Conservation (phyloP, 1,140 invertebrate genomes). For the Diorhabda sublineata region DNA sequence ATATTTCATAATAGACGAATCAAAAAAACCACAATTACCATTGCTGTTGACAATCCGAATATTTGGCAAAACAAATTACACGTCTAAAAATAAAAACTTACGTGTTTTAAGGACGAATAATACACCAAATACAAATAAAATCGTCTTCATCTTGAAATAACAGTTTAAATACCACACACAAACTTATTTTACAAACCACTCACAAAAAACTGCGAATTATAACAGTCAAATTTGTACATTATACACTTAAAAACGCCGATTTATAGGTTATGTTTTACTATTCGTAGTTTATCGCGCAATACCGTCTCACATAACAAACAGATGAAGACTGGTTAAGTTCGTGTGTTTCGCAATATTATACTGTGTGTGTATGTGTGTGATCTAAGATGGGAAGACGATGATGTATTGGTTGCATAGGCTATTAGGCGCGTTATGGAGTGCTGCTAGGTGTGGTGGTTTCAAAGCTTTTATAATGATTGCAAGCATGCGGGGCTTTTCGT, state of each 20-base stretch:
- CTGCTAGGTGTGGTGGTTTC: conserved; percentile 10
- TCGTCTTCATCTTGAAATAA: conserved; percentile 8
- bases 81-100: conserved; percentile 22
- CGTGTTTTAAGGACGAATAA: conserved; percentile 16
- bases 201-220: background rate
- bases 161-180: background rate
- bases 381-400: conserved; percentile 18
- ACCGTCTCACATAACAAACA: conserved; percentile 10
- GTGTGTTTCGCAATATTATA: background rate
- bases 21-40: background rate
- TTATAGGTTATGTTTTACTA: conserved; percentile 9
- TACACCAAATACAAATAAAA: conserved; percentile 9
- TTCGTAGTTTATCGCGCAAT: conserved; percentile 3
- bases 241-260: conserved; percentile 14
- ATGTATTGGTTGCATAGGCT: conserved; percentile 20
- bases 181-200: background rate
- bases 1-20: background rate
- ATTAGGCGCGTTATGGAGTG: conserved; percentile 13
- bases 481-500: conserved; percentile 13
- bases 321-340: conserved; percentile 12
- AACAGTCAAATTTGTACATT: too few relatives aligned
- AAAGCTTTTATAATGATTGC: conserved; percentile 14
- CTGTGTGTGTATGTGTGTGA: background rate
- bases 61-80: conserved; percentile 9
- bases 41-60: conserved; percentile 11